A percentile compares a stretch with the other conserved stretches of the same genome.
These are phyloP conservation scores for Urechis unicinctus DNA, from an alignment of 2,888 invertebrate species.

Conservation along the genomic window DNA sequence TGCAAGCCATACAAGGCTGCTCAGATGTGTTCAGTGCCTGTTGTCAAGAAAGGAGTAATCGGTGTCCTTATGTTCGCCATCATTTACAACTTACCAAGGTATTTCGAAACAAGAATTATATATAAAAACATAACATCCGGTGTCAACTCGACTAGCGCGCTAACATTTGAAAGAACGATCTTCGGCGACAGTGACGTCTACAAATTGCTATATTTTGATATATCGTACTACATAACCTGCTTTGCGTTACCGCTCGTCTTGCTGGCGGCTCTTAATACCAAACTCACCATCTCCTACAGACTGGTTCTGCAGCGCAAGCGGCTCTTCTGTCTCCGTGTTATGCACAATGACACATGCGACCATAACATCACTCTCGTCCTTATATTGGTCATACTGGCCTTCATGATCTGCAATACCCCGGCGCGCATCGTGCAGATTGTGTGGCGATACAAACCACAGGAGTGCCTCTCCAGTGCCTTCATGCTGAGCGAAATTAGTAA, in stretches of 20 bases:
- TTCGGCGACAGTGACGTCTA: conserved; percentile 3
- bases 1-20: conserved; percentile 13
- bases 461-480: conserved; percentile 1
- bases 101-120: too few species aligned
- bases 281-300: conserved; percentile 10
- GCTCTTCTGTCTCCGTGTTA: too few species aligned
- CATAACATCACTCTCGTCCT: conserved; percentile 17
- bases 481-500: conserved; percentile 9
- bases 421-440: too few species aligned
- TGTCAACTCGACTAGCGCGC: background rate
- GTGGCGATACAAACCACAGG: background rate
- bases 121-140: too few species aligned
- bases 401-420: too few species aligned
- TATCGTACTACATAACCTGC: conserved; percentile 16
- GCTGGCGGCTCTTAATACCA: conserved; percentile 11
- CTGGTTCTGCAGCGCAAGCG: too few species aligned
- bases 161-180: background rate
- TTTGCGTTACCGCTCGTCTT: conserved; percentile 15
- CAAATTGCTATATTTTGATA: conserved; percentile 14
- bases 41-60: background rate
- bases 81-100: conserved; percentile 13
- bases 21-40: conserved; percentile 3
- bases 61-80: conserved; percentile 5
- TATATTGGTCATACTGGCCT: too few species aligned
- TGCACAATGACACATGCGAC: conserved; percentile 8